Conservation (phyloP, 35 echinoderm and acorn worm genomes). For the Strongylocentrotus purpuratus region DNA sequence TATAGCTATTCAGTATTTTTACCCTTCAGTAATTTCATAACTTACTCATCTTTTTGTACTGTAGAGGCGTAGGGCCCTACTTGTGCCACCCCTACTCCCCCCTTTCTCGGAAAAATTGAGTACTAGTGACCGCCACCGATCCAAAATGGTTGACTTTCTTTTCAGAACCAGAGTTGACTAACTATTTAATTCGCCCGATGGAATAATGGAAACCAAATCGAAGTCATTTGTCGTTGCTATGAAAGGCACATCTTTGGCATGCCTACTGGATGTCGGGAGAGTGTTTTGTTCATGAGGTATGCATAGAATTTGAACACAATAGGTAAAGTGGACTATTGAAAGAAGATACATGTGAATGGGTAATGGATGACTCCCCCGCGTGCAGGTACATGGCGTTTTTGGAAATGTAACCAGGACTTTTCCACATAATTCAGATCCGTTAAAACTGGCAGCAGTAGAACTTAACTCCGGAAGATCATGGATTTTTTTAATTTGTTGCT, state of each 20-base stretch:
- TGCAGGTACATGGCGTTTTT: background rate
- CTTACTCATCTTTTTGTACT: too few species aligned
- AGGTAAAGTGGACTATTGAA: background rate
- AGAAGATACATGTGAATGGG: too few species aligned
- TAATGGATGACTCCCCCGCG: too few species aligned
- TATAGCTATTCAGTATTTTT: too few species aligned
- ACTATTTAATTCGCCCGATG: background rate
- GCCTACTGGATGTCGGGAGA: background rate
- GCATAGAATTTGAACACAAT: background rate
- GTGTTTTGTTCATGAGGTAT: background rate
- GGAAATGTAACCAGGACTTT: background rate
- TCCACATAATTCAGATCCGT: background rate
- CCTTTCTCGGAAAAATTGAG: too few species aligned
- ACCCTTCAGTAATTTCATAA: too few species aligned
- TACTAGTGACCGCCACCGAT: too few species aligned
- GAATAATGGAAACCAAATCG: background rate
- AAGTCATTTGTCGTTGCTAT: background rate
- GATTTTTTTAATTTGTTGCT: background rate
- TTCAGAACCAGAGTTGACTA: too few species aligned
- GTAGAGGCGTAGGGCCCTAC: too few species aligned
- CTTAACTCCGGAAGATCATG: background rate
- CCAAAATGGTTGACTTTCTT: too few species aligned
- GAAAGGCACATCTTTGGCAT: background rate
- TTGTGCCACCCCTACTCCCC: too few species aligned
- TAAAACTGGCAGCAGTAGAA: background rate